Evolutionary conservation across 2,797 vertebrate species (phyloP).

Genomic region (Fratercula arctica): DNA sequence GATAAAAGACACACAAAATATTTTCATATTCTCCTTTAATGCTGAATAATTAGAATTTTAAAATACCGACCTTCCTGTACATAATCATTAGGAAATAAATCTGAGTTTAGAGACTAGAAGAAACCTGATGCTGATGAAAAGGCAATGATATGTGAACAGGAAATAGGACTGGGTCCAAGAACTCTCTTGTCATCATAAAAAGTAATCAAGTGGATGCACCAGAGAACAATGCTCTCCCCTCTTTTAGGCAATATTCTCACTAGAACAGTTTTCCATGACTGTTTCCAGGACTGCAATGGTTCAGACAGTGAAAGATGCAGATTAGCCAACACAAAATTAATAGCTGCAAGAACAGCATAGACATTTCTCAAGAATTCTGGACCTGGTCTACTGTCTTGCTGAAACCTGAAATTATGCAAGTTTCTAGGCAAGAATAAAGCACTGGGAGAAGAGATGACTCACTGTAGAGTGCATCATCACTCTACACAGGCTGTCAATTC

Average conservation of each 20-base stretch:
- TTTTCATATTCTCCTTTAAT: neutral
- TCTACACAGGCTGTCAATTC: neutral
- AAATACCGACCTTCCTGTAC: neutral
- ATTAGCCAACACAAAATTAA: neutral
- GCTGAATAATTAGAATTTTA: neutral
- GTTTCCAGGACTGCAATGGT: neutral
- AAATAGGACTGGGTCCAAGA: neutral
- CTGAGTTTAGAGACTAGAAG: neutral
- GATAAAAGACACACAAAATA: neutral
- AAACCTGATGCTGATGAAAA: neutral
- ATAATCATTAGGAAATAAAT: neutral
- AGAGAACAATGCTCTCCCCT: neutral
- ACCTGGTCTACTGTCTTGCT: neutral
- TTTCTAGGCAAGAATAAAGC: neutral
- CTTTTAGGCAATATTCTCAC: neutral
- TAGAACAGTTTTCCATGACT: neutral
- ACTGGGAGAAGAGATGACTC: neutral
- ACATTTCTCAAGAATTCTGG: neutral
- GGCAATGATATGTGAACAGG: neutral
- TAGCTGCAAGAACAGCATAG: neutral
- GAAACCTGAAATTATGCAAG: neutral
- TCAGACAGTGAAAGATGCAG: neutral
- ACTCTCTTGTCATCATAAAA: neutral
- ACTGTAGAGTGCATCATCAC: neutral
- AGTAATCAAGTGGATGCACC: neutral